A percentile compares a stretch with the other conserved stretches of the same genome.
These are phyloP conservation scores for Dolichotis patagonum DNA, from an alignment of 2,113 vertebrate species.

Conservation along the genomic window DNA sequence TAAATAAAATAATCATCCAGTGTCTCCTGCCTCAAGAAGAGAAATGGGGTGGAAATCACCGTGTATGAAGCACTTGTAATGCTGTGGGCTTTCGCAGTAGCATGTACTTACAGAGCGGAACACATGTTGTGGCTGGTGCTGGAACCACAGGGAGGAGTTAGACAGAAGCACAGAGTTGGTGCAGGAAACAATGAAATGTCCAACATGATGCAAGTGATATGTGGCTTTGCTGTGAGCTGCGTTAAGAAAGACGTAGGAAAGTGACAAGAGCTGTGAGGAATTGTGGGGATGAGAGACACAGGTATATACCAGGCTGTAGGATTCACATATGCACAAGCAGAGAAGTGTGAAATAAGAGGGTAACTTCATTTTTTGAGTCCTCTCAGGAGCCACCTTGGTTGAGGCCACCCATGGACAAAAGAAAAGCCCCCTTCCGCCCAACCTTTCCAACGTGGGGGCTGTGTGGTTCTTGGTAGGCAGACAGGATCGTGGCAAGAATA, in stretches of 20 bases:
- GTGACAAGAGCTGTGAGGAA: not conserved
- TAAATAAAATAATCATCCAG: slow-evolving; percentile 24
- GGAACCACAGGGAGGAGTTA: not conserved
- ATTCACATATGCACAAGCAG: not conserved
- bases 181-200: not conserved
- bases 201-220: no score
- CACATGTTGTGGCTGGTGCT: not conserved
- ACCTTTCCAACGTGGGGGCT: not conserved
- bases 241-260: not conserved
- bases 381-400: not conserved
- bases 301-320: not conserved
- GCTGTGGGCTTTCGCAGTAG: not conserved
- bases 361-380: not conserved
- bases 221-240: not conserved
- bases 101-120: not conserved
- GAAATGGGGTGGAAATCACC: not conserved
- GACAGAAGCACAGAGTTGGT: no score
- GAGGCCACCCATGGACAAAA: not conserved
- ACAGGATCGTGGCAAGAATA: not conserved
- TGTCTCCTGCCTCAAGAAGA: not conserved
- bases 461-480: not conserved
- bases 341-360: not conserved
- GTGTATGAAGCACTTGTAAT: not conserved
- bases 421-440: not conserved
- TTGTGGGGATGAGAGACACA: not conserved